These are phyloP conservation scores for Rhimphoctona megacephalus DNA, from an alignment of 2,888 invertebrate genomes.

Conservation along the genomic window DNA sequence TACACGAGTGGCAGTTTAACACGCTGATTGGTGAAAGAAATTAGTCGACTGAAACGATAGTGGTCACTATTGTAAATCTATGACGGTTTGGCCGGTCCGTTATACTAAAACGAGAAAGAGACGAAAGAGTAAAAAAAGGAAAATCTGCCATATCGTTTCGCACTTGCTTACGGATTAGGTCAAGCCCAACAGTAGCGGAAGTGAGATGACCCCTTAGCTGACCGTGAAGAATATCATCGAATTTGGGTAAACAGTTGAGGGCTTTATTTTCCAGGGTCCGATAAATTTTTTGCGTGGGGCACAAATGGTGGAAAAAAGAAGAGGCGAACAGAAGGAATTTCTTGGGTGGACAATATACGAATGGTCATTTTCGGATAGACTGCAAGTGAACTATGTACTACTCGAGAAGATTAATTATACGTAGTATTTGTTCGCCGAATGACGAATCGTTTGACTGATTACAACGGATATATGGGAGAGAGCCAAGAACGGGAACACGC, in stretches of 20 bases:
- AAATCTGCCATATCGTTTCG: constrained; percentile 49
- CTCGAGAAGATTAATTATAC: constrained; percentile 48
- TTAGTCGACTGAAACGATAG: constrained; percentile 68
- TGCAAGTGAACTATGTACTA: constrained; percentile 2
- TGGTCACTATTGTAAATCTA: constrained; percentile 69
- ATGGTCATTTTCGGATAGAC: constrained; percentile 1
- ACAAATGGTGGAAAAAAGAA: background rate
- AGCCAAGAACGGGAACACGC: constrained; percentile 35
- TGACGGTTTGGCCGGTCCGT: constrained; percentile 42
- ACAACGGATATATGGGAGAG: constrained; percentile 41
- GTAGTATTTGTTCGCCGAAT: constrained; percentile 52
- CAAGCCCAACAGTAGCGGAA: background rate
- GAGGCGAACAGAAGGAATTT: background rate
- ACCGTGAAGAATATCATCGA: constrained; percentile 15
- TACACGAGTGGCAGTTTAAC: background rate
- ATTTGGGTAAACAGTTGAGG: constrained; percentile 21
- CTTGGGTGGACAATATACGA: background rate
- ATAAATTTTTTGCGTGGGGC: background rate
- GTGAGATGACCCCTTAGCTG: constrained; percentile 3
- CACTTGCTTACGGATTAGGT: constrained; percentile 52
- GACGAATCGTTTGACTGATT: constrained; percentile 63
- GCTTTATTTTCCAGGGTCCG: background rate
- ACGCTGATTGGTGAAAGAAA: constrained; percentile 56
- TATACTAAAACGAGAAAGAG: background rate
- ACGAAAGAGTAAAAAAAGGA: constrained; percentile 36